A percentile compares a stretch with the other conserved stretches of the same genome.
phyloP scores from a whole-genome alignment of 2,113 vertebrate species.

The Vulpes ferrilata region DNA sequence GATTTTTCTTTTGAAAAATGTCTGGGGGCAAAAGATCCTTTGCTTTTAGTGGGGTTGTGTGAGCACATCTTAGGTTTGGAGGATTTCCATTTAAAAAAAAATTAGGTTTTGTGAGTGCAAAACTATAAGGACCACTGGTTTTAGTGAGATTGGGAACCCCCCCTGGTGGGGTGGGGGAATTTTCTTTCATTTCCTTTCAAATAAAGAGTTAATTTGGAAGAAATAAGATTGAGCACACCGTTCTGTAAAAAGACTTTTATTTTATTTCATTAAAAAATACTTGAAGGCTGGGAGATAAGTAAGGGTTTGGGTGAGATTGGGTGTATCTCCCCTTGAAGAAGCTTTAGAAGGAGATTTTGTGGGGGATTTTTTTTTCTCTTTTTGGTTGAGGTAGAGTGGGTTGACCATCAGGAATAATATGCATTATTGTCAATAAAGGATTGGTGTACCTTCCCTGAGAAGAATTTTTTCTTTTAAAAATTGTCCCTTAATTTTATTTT shows the following conservation, averaged over 20 bases:
- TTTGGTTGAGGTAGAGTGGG: background rate
- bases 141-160: background rate
- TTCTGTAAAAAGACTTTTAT: background rate
- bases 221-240: background rate
- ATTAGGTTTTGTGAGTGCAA: conserved; percentile 19
- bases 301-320: background rate
- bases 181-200: background rate
- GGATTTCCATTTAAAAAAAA: conserved; percentile 7
- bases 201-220: conserved; percentile 37
- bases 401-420: conserved; percentile 40
- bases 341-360: background rate
- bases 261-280: background rate
- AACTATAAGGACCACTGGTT: background rate
- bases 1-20: background rate
- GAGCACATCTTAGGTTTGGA: conserved; percentile 22
- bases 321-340: background rate
- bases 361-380: background rate
- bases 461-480: conserved; percentile 31
- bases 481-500: conserved; percentile 7
- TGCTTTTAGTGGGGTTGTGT: background rate
- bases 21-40: background rate
- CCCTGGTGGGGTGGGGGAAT: background rate
- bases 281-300: conserved; percentile 42
- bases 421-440: background rate
- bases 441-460: background rate